phyloP scores from a whole-genome alignment of 2,888 invertebrate genomes.

The Nephrotoma appendiculata region DNA sequence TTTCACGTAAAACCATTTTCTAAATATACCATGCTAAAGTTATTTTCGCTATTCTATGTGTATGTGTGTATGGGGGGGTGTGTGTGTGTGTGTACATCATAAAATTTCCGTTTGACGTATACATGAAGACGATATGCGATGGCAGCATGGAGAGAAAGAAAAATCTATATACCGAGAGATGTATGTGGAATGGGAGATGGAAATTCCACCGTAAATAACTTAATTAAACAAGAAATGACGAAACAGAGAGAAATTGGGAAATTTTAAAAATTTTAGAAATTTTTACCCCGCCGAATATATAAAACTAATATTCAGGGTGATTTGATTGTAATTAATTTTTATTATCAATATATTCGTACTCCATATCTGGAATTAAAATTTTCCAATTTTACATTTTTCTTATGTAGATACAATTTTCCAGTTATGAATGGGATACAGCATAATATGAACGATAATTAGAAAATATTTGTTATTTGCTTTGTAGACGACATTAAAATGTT shows the following conservation, averaged over 20 bases:
- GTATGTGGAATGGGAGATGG: not conserved
- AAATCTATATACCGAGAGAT: too few species aligned
- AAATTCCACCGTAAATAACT: not conserved
- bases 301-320: not conserved
- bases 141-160: not conserved
- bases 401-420: not conserved
- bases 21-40: not conserved
- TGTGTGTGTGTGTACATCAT: not conserved
- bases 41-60: not conserved
- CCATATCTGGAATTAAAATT: not conserved
- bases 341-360: not conserved
- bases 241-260: not conserved
- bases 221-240: not conserved
- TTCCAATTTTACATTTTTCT: not conserved
- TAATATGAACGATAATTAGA: not conserved
- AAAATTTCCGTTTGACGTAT: not conserved
- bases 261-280: too few species aligned
- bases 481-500: not conserved
- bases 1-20: not conserved
- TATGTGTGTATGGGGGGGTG: too few species aligned
- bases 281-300: not conserved
- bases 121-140: not conserved
- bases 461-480: not conserved
- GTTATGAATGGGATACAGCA: not conserved
- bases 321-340: not conserved